Evolutionary conservation across 2,888 invertebrate species (phyloP).

Genomic region (Drepanosiphum platanoidis): DNA sequence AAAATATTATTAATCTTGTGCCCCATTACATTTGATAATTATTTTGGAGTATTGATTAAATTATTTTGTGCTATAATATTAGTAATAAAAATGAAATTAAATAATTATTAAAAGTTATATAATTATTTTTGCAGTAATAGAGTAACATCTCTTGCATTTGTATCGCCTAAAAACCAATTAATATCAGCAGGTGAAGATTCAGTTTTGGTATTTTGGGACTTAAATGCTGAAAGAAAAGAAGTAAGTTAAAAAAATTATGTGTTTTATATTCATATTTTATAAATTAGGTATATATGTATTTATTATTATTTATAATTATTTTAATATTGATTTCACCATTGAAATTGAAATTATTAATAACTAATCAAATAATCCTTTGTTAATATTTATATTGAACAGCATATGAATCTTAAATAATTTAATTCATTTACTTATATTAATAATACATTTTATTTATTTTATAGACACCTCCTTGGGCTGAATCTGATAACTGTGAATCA

Average conservation of each 20-base stretch:
- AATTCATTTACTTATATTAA: not conserved
- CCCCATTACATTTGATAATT: not conserved
- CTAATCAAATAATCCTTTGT: no score
- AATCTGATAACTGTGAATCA: conserved; percentile 92
- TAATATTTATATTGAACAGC: no score
- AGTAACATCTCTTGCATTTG: conserved; percentile 88
- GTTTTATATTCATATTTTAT: not conserved
- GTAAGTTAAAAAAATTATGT: conserved; percentile 67
- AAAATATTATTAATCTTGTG: conserved; percentile 64
- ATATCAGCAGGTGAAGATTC: conserved; percentile 93
- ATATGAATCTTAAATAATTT: not conserved
- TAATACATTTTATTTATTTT: not conserved
- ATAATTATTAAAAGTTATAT: no score
- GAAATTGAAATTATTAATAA: no score
- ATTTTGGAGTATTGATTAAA: not conserved
- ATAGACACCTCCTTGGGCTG: conserved; percentile 92
- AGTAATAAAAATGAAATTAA: not conserved
- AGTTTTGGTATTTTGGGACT: conserved; percentile 93
- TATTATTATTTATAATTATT: no score
- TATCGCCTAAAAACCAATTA: conserved; percentile 80
- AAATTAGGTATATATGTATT: no score
- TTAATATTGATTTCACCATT: no score
- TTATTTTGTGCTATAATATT: not conserved
- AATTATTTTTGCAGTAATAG: conserved; percentile 76
- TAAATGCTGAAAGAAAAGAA: conserved; percentile 86